A percentile compares a stretch with the other conserved stretches of the same genome.
phyloP scores from a whole-genome alignment of 2,797 vertebrate genomes.

The Squalus acanthias region DNA sequence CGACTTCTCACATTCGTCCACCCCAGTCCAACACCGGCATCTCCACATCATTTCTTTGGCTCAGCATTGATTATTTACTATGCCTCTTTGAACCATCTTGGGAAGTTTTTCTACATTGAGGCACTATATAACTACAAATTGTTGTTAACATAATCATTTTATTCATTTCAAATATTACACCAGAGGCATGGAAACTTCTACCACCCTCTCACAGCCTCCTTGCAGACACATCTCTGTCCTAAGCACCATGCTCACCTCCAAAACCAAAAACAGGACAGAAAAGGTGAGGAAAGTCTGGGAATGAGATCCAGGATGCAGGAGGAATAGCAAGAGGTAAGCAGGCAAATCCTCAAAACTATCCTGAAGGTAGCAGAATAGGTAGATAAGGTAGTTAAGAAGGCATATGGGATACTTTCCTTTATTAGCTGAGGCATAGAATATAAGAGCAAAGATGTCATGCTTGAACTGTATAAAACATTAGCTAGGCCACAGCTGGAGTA shows the following conservation, averaged over 20 bases:
- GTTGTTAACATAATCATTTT: background rate
- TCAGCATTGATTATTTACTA: background rate
- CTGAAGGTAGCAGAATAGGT: no score
- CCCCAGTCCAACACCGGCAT: no score
- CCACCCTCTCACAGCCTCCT: background rate
- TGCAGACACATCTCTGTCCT: background rate
- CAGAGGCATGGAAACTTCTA: background rate
- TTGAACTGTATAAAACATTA: no score
- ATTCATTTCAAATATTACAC: background rate
- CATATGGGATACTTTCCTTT: no score
- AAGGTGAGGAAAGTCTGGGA: background rate
- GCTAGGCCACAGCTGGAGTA: no score
- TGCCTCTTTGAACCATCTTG: background rate
- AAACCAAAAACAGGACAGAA: background rate
- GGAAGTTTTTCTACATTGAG: background rate
- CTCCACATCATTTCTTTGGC: background rate
- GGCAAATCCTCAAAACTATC: background rate
- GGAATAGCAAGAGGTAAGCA: background rate
- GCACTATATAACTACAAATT: background rate
- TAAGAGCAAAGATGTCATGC: no score
- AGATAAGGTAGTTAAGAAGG: no score
- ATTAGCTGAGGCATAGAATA: no score
- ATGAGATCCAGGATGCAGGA: background rate
- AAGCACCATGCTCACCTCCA: background rate
- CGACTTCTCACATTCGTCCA: no score